These are phyloP conservation scores for Syndactyla subalaris DNA, from an alignment of 2,797 vertebrate genomes.

Conservation along the genomic window DNA sequence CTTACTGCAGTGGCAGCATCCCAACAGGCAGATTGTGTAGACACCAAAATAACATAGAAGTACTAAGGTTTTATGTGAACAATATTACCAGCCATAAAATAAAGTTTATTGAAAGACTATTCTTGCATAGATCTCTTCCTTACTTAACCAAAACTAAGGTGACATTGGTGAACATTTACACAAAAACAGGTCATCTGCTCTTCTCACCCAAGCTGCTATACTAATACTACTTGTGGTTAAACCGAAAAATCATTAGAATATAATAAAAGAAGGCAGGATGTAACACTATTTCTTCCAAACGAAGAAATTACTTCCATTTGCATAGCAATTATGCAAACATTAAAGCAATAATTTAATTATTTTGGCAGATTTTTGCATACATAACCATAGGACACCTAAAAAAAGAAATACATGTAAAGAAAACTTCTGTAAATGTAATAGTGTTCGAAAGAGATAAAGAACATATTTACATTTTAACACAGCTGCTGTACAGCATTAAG, in stretches of 20 bases:
- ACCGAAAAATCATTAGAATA: background rate
- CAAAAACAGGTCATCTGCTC: background rate
- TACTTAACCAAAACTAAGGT: background rate
- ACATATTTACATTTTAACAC: conserved; percentile 63
- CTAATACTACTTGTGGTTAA: background rate
- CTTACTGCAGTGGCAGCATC: conserved; percentile 15
- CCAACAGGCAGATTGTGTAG: conserved; percentile 4
- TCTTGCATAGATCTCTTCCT: background rate
- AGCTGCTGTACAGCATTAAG: conserved; percentile 59
- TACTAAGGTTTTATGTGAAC: conserved; percentile 5
- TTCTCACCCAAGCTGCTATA: background rate
- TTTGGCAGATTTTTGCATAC: conserved; percentile 62
- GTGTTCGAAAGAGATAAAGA: conserved; percentile 54
- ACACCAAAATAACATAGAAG: conserved; percentile 2
- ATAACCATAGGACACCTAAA: conserved; percentile 3
- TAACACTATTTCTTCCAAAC: conserved; percentile 46
- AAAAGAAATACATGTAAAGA: conserved; percentile 52
- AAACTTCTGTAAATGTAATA: conserved; percentile 57
- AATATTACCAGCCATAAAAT: conserved; percentile 11
- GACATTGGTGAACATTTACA: background rate
- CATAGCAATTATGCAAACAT: conserved; percentile 55
- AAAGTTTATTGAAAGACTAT: conserved; percentile 11
- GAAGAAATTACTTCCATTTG: conserved; percentile 32
- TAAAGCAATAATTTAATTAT: conserved; percentile 55
- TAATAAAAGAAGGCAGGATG: background rate